Evolutionary conservation across 35 echinoderm and acorn worm genomes (phyloP), one percentile per base, ranked within the genome.

Genomic region (Anneissia japonica): DNA sequence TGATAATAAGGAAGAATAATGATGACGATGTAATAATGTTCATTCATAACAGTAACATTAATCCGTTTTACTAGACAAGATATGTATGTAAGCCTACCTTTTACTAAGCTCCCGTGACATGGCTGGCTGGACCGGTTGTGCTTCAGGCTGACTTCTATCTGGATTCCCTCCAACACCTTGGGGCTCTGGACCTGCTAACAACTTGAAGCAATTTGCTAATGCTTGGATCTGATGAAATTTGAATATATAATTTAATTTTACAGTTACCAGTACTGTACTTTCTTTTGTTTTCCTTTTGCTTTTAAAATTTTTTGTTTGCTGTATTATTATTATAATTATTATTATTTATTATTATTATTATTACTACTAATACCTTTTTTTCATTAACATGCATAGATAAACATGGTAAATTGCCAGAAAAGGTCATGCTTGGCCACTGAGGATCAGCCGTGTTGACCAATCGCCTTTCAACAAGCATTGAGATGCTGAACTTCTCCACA

Each of bases 141-240:
- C n/a, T 14, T 38, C 76, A 38, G 9, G 9, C 6, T 79, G 5
- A 26, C 14, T 31, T 1, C 3, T 38, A 10, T 36, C 37, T 13
- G 32, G 2, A 64, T 23, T 64, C 74, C 38, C 6, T 30, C 39
- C 74, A 30, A 4, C 36, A 16, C 13, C 75, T 39, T 39, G 36
- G 36, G 35, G 85, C 30, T 93, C 74, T 0, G 87, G 80, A 30
- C 88, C 86, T 37, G 88, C 82, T 40, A 97, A 64, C 23, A 97
- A 30, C 83, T 93, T 91, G 55, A 97, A 29, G 82, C 95, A 97
- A 73, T 90, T 93, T 39, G 88, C 93, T 35, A 97, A 73, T 4
- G 95, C 95, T 80, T 91, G 88, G 32, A 97, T 93, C 95, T 97
- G 29, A n/a, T n/a, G n/a, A n/a, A n/a, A n/a, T n/a, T n/a, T n/a